Evolutionary conservation across 2,113 vertebrate species (phyloP), one percentile per base, ranked within the genome.

Genomic region (Toxostoma redivivum): DNA sequence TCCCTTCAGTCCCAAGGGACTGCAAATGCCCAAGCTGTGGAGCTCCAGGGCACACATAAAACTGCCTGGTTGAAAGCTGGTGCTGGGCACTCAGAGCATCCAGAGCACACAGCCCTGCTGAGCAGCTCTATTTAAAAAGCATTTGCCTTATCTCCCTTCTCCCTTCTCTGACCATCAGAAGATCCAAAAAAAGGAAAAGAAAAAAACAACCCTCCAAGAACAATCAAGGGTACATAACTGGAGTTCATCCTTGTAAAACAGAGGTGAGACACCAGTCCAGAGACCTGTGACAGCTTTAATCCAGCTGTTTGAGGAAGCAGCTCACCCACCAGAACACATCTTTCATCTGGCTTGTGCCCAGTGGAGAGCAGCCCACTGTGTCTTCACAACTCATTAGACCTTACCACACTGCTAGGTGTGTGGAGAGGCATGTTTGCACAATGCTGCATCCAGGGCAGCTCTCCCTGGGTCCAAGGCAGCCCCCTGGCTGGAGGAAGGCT

Each of bases 331-430:
- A 76, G 33, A 50, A 38, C 18, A 35, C 23, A 60, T 4, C 0
- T 27, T 45, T 47, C 18, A 33, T 25, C 27, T 56, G 62, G 16
- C 12, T 44, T 44, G 25, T 74, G 79, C 24, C 78, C 45, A 69
- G 21, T 17, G 24, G 42, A 30, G 15, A 25, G 35, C 35, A 44
- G 66, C 33, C 30, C 0, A 0, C 35, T 20, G 17, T 10, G 22
- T 51, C 76, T 58, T 60, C 74, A 31, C 47, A 71, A 12, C 24
- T 51, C n/a, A 19, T 65, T 23, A 42, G 42, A 45, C 33, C 45
- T 37, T 9, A 21, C 37, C 57, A 21, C 14, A 8, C 44, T 38
- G 21, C 18, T 33, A 4, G 14, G 47, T 60, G 25, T 50, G 48
- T 8, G 16, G 45, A 51, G 27, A 51, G 61, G 28, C 8, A 35